These are phyloP conservation scores for Hyperoplus lanceolatus DNA, from an alignment of 2,797 vertebrate species.

Conservation along the genomic window DNA sequence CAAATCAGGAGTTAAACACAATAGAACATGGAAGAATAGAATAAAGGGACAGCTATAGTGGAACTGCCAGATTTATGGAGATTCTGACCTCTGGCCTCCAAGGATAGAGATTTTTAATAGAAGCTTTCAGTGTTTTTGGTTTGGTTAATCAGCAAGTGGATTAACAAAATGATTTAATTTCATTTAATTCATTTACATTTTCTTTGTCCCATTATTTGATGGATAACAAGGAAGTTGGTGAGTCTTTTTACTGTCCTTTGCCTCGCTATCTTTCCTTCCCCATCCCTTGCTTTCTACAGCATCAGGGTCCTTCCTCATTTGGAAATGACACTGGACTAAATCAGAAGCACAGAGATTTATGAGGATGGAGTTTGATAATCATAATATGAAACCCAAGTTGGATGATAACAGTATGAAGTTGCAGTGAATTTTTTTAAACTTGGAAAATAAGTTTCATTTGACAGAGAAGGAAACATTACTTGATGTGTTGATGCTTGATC, in stretches of 20 bases:
- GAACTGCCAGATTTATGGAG: not conserved
- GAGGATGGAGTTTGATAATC: not conserved
- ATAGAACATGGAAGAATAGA: not conserved
- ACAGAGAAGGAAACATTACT: not conserved
- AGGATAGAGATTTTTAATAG: not conserved
- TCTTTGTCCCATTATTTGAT: not conserved
- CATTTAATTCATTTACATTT: not conserved
- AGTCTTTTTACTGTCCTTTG: not conserved
- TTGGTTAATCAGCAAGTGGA: not conserved
- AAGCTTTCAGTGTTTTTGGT: not conserved
- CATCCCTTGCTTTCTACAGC: not conserved
- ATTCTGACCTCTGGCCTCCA: slow-evolving; percentile 4
- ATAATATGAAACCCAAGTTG: not conserved
- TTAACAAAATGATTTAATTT: not conserved
- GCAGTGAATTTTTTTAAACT: not conserved
- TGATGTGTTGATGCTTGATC: slow-evolving; percentile 14
- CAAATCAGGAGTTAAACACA: slow-evolving; percentile 4
- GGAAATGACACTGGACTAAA: not conserved
- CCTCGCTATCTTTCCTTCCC: not conserved
- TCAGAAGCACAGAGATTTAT: not conserved
- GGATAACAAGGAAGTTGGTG: not conserved
- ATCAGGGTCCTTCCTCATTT: not conserved
- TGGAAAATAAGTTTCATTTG: not conserved
- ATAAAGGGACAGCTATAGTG: not conserved
- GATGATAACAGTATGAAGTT: not conserved